Evolutionary conservation across 2,888 invertebrate species (phyloP).

Genomic region (Ormyrus thymus): DNA sequence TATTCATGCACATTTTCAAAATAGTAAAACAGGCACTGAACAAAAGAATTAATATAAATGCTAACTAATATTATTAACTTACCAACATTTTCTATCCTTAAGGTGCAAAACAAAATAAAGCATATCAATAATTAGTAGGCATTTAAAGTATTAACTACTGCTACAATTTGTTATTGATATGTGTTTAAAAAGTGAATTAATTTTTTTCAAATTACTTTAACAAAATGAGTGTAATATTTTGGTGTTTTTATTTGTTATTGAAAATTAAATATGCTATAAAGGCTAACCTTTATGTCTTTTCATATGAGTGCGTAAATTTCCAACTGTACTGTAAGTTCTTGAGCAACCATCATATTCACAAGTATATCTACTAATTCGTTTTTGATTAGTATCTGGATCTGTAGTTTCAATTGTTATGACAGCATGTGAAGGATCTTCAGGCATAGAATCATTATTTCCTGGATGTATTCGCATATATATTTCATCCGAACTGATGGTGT

Average conservation of each 20-base stretch:
- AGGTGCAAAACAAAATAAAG: conserved; percentile 58
- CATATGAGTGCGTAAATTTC: conserved; percentile 95
- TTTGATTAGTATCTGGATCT: conserved; percentile 78
- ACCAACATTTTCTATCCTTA: conserved; percentile 60
- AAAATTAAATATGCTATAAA: conserved; percentile 17
- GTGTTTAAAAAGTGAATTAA: neutral
- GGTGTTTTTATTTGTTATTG: conserved; percentile 17
- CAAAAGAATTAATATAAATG: neutral
- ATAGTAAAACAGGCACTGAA: neutral
- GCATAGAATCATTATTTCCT: conserved; percentile 79
- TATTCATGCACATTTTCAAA: conserved; percentile 24
- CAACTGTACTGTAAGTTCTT: conserved; percentile 93
- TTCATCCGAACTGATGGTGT: conserved; percentile 82
- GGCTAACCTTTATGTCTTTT: conserved; percentile 94
- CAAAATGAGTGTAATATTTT: neutral
- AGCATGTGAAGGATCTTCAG: conserved; percentile 82
- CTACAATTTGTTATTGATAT: neutral
- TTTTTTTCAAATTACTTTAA: neutral
- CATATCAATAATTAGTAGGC: conserved; percentile 33
- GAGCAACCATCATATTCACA: conserved; percentile 93
- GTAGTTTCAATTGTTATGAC: conserved; percentile 82
- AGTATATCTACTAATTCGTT: conserved; percentile 83
- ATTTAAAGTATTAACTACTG: conserved; percentile 21
- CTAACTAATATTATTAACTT: conserved; percentile 55
- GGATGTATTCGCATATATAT: conserved; percentile 84